These are phyloP conservation scores for Caranx melampygus DNA, from an alignment of 2,113 vertebrate species.

Conservation along the genomic window DNA sequence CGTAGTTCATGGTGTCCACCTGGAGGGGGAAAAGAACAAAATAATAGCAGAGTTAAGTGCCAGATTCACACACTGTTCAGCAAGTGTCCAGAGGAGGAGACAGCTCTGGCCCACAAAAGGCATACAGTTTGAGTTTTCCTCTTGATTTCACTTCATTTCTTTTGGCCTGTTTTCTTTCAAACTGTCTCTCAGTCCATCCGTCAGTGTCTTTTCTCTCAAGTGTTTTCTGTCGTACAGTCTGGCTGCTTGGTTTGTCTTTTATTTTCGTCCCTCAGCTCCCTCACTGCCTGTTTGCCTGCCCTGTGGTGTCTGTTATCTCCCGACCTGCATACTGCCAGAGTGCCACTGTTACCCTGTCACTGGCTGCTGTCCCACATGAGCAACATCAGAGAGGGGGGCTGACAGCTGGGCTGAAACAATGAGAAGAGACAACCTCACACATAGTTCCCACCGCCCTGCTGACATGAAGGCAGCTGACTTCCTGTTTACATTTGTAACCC, in stretches of 20 bases:
- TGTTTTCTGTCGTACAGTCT: not conserved
- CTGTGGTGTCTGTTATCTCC: slow-evolving; percentile 44
- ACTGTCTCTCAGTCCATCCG: not conserved
- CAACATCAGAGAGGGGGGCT: slow-evolving; percentile 26
- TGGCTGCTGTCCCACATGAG: slow-evolving; percentile 49
- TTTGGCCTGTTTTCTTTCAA: not conserved
- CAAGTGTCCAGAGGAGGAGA: not conserved
- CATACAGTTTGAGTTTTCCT: not conserved
- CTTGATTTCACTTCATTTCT: not conserved
- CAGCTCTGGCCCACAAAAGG: not conserved
- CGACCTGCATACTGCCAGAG: slow-evolving; percentile 41
- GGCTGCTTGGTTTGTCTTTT: slow-evolving; percentile 6
- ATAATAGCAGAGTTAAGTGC: slow-evolving; percentile 8
- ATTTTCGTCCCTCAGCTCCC: slow-evolving; percentile 3
- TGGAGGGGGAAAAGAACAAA: slow-evolving; percentile 57
- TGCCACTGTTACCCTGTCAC: slow-evolving; percentile 24
- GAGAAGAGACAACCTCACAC: slow-evolving; percentile 25
- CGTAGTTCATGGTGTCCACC: slow-evolving; percentile 98
- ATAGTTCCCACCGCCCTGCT: slow-evolving; percentile 33
- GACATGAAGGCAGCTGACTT: slow-evolving; percentile 37
- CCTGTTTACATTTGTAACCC: slow-evolving; percentile 57
- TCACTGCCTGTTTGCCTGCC: slow-evolving; percentile 18
- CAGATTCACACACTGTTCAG: slow-evolving; percentile 3
- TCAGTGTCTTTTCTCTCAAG: slow-evolving; percentile 11
- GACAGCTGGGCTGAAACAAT: slow-evolving; percentile 44